phyloP scores from a whole-genome alignment of 1,140 invertebrate species.

The Zaprionus camerounensis region DNA sequence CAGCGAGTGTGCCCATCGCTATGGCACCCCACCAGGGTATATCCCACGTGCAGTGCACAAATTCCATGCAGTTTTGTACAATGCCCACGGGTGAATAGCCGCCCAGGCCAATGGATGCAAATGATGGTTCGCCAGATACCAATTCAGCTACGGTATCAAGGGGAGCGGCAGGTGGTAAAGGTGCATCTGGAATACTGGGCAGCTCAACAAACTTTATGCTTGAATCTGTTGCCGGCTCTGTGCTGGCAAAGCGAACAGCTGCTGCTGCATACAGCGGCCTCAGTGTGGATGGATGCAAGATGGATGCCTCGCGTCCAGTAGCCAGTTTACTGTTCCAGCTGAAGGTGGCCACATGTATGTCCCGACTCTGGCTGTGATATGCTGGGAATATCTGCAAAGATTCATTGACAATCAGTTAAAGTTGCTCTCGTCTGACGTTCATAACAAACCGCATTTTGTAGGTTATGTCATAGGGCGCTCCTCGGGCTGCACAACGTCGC shows the following conservation, averaged over 20 bases:
- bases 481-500: not conserved
- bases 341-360: slow-evolving; percentile 37
- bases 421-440: slow-evolving; percentile 17
- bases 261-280: slow-evolving; percentile 14
- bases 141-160: slow-evolving; percentile 83
- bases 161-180: slow-evolving; percentile 82
- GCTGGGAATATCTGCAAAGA: slow-evolving; percentile 26
- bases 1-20: slow-evolving; percentile 89
- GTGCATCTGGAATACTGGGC: slow-evolving; percentile 86
- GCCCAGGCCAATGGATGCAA: slow-evolving; percentile 92
- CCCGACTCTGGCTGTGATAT: slow-evolving; percentile 9
- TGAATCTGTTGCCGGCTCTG: slow-evolving; percentile 46
- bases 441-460: slow-evolving; percentile 55
- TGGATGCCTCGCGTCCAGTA: not conserved
- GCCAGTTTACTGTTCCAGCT: slow-evolving; percentile 27
- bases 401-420: not conserved
- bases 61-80: slow-evolving; percentile 92
- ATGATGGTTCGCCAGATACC: slow-evolving; percentile 89
- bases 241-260: slow-evolving; percentile 60
- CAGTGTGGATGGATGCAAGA: not conserved
- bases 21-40: slow-evolving; percentile 97
- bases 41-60: slow-evolving; percentile 89
- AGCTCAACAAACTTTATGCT: slow-evolving; percentile 67
- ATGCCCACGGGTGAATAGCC: slow-evolving; percentile 91
- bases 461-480: slow-evolving; percentile 54